Conservation (phyloP, 2,888 invertebrate genomes). For the Tiliacea aurago region DNA sequence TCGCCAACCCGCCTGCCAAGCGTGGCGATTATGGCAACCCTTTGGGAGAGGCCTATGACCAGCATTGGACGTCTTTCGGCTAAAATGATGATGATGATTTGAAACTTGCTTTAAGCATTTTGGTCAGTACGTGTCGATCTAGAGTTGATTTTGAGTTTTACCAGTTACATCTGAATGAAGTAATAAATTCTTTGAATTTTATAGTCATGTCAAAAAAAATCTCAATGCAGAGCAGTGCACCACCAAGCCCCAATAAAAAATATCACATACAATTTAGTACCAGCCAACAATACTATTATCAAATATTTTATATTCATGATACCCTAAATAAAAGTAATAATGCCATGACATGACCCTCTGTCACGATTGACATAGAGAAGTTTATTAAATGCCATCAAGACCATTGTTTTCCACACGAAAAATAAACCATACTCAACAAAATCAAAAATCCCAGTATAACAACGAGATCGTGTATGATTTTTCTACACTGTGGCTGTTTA, state of each 20-base stretch:
- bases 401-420: slow-evolving; percentile 36
- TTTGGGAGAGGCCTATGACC: too few relatives aligned
- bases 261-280: slow-evolving; percentile 13
- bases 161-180: neutral
- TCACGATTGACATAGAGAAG: slow-evolving; percentile 58
- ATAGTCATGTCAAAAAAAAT: neutral
- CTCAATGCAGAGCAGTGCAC: neutral
- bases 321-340: slow-evolving; percentile 55
- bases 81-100: too few relatives aligned
- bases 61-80: too few relatives aligned
- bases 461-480: slow-evolving; percentile 27
- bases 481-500: slow-evolving; percentile 51
- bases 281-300: slow-evolving; percentile 33
- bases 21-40: too few relatives aligned
- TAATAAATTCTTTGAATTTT: too few relatives aligned
- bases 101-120: too few relatives aligned
- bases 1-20: too few relatives aligned
- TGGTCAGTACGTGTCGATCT: neutral
- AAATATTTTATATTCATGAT: slow-evolving; percentile 53
- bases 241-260: slow-evolving; percentile 8
- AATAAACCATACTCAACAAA: slow-evolving; percentile 12
- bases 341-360: slow-evolving; percentile 50
- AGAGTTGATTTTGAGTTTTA: neutral
- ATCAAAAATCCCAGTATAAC: slow-evolving; percentile 35
- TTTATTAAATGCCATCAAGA: slow-evolving; percentile 59